These are phyloP conservation scores for Parambassis ranga DNA, from an alignment of 2,797 vertebrate genomes.

Conservation along the genomic window DNA sequence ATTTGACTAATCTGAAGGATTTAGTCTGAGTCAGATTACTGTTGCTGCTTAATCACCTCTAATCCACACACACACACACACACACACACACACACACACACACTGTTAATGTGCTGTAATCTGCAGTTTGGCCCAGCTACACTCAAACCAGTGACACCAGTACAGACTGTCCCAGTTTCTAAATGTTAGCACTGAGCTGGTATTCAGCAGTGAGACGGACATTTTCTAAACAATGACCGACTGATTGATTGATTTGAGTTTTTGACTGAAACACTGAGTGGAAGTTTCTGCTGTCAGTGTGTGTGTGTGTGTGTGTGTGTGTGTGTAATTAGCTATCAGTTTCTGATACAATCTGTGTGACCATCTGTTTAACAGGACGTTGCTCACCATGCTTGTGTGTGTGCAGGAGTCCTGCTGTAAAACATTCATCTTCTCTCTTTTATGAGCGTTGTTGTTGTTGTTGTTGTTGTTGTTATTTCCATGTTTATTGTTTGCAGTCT, in stretches of 20 bases:
- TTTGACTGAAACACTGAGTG: no score
- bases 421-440: no score
- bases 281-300: background rate
- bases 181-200: no score
- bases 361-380: slow-evolving; percentile 43
- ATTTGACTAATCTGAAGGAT: slow-evolving; percentile 65
- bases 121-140: slow-evolving; percentile 19
- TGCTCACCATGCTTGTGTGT: background rate
- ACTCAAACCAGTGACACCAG: slow-evolving; percentile 12
- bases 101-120: slow-evolving; percentile 39
- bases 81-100: background rate
- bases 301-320: background rate
- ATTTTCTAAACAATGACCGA: no score
- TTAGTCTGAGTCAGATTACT: slow-evolving; percentile 68
- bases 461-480: background rate
- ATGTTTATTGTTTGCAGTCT: no score
- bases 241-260: background rate
- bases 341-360: slow-evolving; percentile 37
- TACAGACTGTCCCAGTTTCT: background rate
- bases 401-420: background rate
- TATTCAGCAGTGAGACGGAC: no score
- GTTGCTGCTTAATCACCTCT: slow-evolving; percentile 72
- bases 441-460: background rate
- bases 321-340: slow-evolving; percentile 23
- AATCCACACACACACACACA: slow-evolving; percentile 48